Percentiles rank a stretch among this genome's conserved stretches.
phyloP scores from a whole-genome alignment of 2,113 vertebrate genomes.

The Phrynosoma platyrhinos region DNA sequence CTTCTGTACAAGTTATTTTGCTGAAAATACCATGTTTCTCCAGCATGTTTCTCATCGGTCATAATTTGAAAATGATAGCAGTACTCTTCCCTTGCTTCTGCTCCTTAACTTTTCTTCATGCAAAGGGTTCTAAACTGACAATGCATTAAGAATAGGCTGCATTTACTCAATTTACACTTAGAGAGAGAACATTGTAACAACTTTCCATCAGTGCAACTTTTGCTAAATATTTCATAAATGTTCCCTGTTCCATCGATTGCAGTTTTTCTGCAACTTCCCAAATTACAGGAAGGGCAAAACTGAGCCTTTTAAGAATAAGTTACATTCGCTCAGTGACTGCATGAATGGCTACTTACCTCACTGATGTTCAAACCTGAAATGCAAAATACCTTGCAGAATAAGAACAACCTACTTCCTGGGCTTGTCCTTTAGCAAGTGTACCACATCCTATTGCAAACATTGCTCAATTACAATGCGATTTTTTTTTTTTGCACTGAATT shows the following conservation, averaged over 20 bases:
- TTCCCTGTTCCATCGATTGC: neutral
- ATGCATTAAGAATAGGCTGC: neutral
- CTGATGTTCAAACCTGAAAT: neutral
- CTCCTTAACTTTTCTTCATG: neutral
- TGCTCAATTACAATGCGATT: slow-evolving; percentile 19
- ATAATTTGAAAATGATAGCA: neutral
- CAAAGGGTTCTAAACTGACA: no score
- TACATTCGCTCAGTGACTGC: neutral
- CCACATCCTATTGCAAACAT: slow-evolving; percentile 8
- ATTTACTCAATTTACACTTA: neutral
- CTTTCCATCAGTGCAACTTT: neutral
- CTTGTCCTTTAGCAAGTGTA: neutral
- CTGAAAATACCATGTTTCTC: no score
- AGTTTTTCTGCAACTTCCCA: neutral
- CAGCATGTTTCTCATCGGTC: neutral
- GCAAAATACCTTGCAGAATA: neutral
- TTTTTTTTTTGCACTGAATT: slow-evolving; percentile 55
- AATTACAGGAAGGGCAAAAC: neutral
- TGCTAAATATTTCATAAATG: neutral
- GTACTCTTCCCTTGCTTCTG: neutral
- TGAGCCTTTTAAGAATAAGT: neutral
- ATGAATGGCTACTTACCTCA: neutral
- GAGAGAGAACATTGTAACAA: neutral
- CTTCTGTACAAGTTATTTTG: no score
- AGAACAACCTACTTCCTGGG: neutral